Evolutionary conservation across 35 echinoderm and acorn worm genomes (phyloP).

Genomic region (Ophiothrix spiculata): DNA sequence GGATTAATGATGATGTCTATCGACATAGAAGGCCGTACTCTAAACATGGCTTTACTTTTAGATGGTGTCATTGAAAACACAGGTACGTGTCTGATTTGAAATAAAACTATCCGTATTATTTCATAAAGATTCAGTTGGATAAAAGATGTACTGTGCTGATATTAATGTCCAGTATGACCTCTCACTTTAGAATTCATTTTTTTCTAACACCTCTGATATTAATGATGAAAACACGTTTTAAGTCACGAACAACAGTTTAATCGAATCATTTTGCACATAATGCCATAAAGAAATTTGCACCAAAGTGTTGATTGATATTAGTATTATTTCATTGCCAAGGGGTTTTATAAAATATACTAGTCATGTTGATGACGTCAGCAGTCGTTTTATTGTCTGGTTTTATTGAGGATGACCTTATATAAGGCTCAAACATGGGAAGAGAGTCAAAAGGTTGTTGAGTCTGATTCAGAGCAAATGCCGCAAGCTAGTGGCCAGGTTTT

Average conservation of each 20-base stretch:
- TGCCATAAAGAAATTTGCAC: not conserved
- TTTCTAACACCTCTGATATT: conserved; percentile 1
- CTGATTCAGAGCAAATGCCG: too few species aligned
- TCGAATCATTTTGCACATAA: not conserved
- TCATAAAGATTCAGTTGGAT: too few species aligned
- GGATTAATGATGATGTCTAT: conserved; percentile 61
- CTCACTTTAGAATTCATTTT: too few species aligned
- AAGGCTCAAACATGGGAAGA: too few species aligned
- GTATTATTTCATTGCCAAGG: conserved; percentile 1
- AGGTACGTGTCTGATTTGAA: too few species aligned
- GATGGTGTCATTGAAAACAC: conserved; percentile 63
- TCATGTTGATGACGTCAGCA: not conserved
- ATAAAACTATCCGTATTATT: too few species aligned
- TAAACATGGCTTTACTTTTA: conserved; percentile 59
- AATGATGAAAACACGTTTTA: too few species aligned
- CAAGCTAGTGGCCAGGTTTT: too few species aligned
- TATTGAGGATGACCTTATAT: too few species aligned
- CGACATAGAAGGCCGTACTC: conserved; percentile 26
- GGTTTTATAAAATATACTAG: not conserved
- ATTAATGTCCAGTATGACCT: too few species aligned
- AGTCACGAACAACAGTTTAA: not conserved
- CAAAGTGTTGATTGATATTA: not conserved
- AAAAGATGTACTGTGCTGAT: too few species aligned
- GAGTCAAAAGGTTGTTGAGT: too few species aligned
- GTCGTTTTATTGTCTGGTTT: not conserved